phyloP scores from a whole-genome alignment of 2,113 vertebrate genomes.

The Cromileptes altivelis region DNA sequence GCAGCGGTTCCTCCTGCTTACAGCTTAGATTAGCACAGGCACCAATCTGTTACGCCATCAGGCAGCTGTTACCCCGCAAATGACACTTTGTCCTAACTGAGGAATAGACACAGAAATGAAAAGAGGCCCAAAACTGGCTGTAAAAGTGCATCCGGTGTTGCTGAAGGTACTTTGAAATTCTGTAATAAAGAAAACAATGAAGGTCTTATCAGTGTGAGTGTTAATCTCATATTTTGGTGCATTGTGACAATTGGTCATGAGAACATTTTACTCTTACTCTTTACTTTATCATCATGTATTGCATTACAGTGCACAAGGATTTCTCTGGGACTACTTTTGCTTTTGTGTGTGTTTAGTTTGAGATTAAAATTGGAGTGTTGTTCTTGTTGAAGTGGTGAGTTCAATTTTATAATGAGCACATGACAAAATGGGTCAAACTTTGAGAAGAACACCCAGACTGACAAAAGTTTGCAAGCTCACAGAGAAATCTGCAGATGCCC shows the following conservation, averaged over 20 bases:
- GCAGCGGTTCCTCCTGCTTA: conserved; percentile 78
- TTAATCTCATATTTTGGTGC: not conserved
- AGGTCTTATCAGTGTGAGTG: too few relatives aligned
- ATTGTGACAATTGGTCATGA: not conserved
- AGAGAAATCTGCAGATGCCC: too few relatives aligned
- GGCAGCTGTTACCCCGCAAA: conserved; percentile 74
- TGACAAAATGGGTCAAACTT: too few relatives aligned
- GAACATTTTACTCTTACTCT: not conserved
- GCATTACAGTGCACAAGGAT: not conserved
- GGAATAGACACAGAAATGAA: conserved; percentile 1
- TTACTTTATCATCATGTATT: not conserved
- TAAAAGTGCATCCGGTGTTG: conserved; percentile 26
- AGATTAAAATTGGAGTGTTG: not conserved
- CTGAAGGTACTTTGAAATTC: not conserved
- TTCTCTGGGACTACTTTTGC: too few relatives aligned
- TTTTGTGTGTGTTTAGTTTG: not conserved
- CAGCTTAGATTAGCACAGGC: conserved; percentile 80
- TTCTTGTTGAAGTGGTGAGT: not conserved
- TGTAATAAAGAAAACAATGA: too few relatives aligned
- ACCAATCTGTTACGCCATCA: conserved; percentile 68
- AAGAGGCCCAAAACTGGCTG: conserved; percentile 15
- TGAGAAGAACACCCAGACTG: too few relatives aligned
- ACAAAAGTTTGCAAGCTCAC: too few relatives aligned
- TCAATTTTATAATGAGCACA: too few relatives aligned
- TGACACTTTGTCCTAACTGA: conserved; percentile 54